These are phyloP conservation scores for Phalanger gymnotis DNA, from an alignment of 2,797 vertebrate genomes.

Conservation along the genomic window DNA sequence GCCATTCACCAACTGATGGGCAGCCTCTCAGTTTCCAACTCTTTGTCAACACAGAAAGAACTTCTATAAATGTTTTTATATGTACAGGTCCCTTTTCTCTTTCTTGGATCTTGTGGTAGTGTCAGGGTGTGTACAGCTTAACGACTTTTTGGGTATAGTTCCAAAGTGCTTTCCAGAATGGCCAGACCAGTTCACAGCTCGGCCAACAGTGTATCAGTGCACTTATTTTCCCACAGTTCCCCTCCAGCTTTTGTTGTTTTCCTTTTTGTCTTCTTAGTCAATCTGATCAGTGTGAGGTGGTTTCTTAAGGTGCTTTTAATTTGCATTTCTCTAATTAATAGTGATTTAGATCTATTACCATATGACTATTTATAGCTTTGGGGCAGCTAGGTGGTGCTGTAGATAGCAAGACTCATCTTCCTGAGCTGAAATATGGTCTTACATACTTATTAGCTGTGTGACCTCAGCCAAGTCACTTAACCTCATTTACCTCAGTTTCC, in stretches of 20 bases:
- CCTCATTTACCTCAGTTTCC: too few relatives aligned
- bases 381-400: not conserved
- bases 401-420: not conserved
- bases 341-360: not conserved
- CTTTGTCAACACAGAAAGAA: not conserved
- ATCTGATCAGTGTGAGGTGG: not conserved
- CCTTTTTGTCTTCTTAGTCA: not conserved
- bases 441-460: too few relatives aligned
- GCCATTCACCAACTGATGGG: not conserved
- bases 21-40: not conserved
- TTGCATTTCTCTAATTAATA: not conserved
- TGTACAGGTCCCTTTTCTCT: not conserved
- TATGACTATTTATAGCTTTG: not conserved
- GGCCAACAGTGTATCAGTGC: not conserved
- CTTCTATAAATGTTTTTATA: not conserved
- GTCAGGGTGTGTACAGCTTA: not conserved
- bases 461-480: too few relatives aligned
- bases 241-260: not conserved
- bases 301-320: not conserved
- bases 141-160: not conserved
- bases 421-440: not conserved
- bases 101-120: not conserved
- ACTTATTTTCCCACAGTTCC: not conserved
- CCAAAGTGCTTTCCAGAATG: not conserved
- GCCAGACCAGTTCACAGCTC: not conserved